phyloP scores from a whole-genome alignment of 2,113 vertebrate species.

The Cynopterus brachyotis region DNA sequence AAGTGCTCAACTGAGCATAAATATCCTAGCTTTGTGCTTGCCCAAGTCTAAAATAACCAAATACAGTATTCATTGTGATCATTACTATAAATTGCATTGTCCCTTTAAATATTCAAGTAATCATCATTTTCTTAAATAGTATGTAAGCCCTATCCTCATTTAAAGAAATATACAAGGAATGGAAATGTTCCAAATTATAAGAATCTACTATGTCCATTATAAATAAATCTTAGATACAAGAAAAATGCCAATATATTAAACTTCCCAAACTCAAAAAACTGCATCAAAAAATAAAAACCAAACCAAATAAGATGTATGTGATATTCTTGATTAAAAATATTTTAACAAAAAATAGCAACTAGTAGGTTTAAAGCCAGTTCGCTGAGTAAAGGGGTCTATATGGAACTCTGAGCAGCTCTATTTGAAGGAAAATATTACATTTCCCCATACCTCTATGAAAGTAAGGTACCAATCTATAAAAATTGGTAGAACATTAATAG shows the following conservation, averaged over 20 bases:
- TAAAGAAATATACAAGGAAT: conserved; percentile 40
- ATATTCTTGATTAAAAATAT: conserved; percentile 65
- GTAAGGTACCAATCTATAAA: conserved; percentile 71
- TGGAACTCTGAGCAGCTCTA: conserved; percentile 62
- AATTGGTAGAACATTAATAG: conserved; percentile 52
- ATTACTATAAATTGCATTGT: background rate
- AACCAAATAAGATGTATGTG: conserved; percentile 5
- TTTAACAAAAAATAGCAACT: conserved; percentile 78
- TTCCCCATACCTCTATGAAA: conserved; percentile 58
- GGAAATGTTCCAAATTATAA: background rate
- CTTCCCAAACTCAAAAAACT: conserved; percentile 58
- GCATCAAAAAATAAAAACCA: conserved; percentile 61
- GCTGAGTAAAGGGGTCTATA: conserved; percentile 55
- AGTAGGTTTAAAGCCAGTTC: conserved; percentile 64
- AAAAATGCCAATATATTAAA: conserved; percentile 76
- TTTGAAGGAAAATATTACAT: conserved; percentile 72
- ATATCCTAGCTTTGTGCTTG: conserved; percentile 21
- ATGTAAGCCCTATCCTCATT: conserved; percentile 43
- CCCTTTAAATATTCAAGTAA: conserved; percentile 52
- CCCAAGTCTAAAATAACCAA: conserved; percentile 27
- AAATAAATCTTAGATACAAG: conserved; percentile 55
- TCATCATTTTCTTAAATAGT: conserved; percentile 46
- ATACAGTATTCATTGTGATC: background rate
- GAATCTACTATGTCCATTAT: background rate
- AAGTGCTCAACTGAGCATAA: background rate